A percentile compares a stretch with the other conserved stretches of the same genome.
Evolutionary conservation across 1,140 invertebrate genomes (phyloP).

Genomic region (Drosophila lowei): DNA sequence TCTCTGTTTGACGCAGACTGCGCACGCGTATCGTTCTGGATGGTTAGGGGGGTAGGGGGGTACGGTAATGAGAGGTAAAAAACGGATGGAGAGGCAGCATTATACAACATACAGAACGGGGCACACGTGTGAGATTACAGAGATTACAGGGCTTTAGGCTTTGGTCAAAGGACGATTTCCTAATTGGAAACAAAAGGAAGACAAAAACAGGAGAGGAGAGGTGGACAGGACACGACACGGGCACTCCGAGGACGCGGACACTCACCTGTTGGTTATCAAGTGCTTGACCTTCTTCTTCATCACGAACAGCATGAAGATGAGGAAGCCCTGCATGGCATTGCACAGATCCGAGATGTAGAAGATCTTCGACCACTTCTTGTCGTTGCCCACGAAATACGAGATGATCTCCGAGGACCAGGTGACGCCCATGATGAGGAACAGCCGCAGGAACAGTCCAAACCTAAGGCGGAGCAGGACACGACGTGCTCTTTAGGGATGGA

Average conservation of each 20-base stretch:
- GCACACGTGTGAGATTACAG: not conserved
- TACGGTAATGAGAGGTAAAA: constrained; percentile 3
- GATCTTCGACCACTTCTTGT: constrained; percentile 78
- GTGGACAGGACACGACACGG: not conserved
- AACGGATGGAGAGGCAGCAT: constrained; percentile 10
- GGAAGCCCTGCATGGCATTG: constrained; percentile 85
- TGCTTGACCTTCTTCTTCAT: constrained; percentile 85
- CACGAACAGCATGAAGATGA: constrained; percentile 87
- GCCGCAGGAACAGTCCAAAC: constrained; percentile 88
- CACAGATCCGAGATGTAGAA: constrained; percentile 85
- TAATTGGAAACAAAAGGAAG: constrained; percentile 5
- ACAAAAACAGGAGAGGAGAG: not conserved
- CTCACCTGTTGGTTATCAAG: constrained; percentile 84
- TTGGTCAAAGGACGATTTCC: not conserved
- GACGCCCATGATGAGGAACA: constrained; percentile 90
- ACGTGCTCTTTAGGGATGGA: constrained; percentile 8
- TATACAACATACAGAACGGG: constrained; percentile 13
- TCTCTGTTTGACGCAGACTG: constrained; percentile 75
- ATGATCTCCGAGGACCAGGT: constrained; percentile 89
- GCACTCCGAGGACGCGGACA: constrained; percentile 8
- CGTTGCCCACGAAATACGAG: constrained; percentile 84
- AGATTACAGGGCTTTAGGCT: no score
- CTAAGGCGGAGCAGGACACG: constrained; percentile 75
- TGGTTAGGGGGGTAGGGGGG: constrained; percentile 12
- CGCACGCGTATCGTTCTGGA: constrained; percentile 72